These are phyloP conservation scores for Bolborhynchus lineola DNA, from an alignment of 2,113 vertebrate genomes.

Conservation along the genomic window DNA sequence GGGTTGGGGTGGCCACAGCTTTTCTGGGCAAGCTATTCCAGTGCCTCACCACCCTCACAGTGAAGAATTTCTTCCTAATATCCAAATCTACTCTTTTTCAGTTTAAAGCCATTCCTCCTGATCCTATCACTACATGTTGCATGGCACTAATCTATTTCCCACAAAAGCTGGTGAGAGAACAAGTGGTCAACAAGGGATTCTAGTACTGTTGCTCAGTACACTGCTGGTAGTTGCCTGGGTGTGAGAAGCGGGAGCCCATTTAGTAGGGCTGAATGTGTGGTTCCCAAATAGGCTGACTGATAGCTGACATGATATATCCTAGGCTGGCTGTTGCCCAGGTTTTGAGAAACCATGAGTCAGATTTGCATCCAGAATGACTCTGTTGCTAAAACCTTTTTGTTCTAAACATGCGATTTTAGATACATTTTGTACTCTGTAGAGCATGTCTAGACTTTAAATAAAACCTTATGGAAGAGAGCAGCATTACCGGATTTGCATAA, in stretches of 20 bases:
- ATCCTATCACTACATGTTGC: not conserved
- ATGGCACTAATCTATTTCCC: not conserved
- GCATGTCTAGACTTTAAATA: not conserved
- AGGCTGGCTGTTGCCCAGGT: not conserved
- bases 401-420: not conserved
- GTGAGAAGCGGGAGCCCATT: rapidly evolving
- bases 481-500: not conserved
- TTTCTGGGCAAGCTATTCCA: not conserved
- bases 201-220: not conserved
- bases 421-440: not conserved
- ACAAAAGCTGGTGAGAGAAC: not conserved
- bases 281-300: not conserved
- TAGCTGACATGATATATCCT: not conserved
- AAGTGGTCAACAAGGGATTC: rapidly evolving
- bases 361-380: not conserved
- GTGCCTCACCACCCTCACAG: not conserved
- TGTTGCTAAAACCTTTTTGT: not conserved
- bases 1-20: not conserved
- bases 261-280: rapidly evolving
- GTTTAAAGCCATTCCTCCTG: not conserved
- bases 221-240: not conserved
- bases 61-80: not conserved
- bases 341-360: not conserved
- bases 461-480: not conserved
- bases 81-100: not conserved